phyloP scores from a whole-genome alignment of 2,113 vertebrate genomes.

The Megaleporinus macrocephalus region DNA sequence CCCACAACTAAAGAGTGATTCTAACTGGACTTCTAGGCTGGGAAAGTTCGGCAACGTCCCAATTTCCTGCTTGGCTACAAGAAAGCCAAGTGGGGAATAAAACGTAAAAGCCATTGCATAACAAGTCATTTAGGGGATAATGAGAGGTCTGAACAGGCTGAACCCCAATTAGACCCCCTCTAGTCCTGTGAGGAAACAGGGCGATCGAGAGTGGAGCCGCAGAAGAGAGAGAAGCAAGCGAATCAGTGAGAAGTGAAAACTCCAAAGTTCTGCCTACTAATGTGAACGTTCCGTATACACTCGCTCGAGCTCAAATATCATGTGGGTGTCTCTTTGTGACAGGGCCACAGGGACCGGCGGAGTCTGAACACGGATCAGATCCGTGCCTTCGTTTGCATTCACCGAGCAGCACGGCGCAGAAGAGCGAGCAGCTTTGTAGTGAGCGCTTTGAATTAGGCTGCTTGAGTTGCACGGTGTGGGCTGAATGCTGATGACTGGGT shows the following conservation, averaged over 20 bases:
- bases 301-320: slow-evolving; percentile 10
- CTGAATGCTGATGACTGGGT: slow-evolving; percentile 43
- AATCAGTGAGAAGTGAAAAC: slow-evolving; percentile 22
- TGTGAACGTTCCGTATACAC: neutral
- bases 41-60: neutral
- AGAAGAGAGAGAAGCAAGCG: neutral
- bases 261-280: slow-evolving; percentile 35
- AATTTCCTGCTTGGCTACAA: slow-evolving; percentile 38
- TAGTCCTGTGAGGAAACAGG: neutral
- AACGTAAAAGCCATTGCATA: slow-evolving; percentile 44
- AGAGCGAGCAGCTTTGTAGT: slow-evolving; percentile 51
- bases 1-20: slow-evolving; percentile 15
- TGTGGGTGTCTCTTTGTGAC: slow-evolving; percentile 38
- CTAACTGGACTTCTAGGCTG: neutral
- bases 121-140: slow-evolving; percentile 47
- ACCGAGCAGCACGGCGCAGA: slow-evolving; percentile 34
- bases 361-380: slow-evolving; percentile 21
- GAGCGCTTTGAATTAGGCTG: slow-evolving; percentile 50
- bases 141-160: slow-evolving; percentile 44
- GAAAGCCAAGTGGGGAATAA: slow-evolving; percentile 32
- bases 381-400: slow-evolving; percentile 49
- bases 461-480: slow-evolving; percentile 29
- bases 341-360: slow-evolving; percentile 32
- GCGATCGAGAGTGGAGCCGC: neutral
- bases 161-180: slow-evolving; percentile 37